Percentiles rank a stretch among this genome's conserved stretches.
Evolutionary conservation across 2,113 vertebrate genomes (phyloP).

Genomic region (Hyperopisus bebe): DNA sequence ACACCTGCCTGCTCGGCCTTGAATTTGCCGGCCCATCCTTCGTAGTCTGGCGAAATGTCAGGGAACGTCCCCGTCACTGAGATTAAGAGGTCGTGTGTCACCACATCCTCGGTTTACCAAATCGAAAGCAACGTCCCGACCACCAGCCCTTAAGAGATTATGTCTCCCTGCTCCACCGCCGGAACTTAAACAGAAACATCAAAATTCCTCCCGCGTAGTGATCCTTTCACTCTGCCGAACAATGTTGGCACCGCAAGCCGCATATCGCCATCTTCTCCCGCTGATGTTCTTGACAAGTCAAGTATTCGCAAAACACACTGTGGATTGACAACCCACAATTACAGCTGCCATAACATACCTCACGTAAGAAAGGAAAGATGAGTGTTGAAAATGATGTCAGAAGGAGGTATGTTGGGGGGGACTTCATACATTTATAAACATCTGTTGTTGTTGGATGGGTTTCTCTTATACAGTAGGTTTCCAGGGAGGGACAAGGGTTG

Average conservation of each 20-base stretch:
- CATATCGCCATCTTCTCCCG: constrained; percentile 57
- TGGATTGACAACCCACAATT: constrained; percentile 70
- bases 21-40: not conserved
- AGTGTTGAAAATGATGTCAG: constrained; percentile 60
- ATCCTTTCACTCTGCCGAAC: constrained; percentile 49
- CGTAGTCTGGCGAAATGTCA: not conserved
- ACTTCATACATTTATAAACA: constrained; percentile 53
- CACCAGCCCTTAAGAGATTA: constrained; percentile 20
- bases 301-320: constrained; percentile 68
- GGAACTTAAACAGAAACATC: constrained; percentile 33
- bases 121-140: not conserved
- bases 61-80: not conserved
- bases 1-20: not conserved
- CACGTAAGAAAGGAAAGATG: constrained; percentile 56
- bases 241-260: constrained; percentile 50
- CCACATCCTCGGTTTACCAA: not conserved
- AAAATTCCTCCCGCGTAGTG: constrained; percentile 45
- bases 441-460: constrained; percentile 52
- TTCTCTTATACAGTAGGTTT: constrained; percentile 37
- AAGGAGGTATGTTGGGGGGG: constrained; percentile 31
- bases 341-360: constrained; percentile 71
- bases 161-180: not conserved
- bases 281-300: constrained; percentile 60
- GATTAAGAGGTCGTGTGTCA: not conserved
- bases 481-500: constrained; percentile 31